A percentile compares a stretch with the other conserved stretches of the same genome.
Evolutionary conservation across 2,797 vertebrate genomes (phyloP).

Genomic region (Clarias fuscus): DNA sequence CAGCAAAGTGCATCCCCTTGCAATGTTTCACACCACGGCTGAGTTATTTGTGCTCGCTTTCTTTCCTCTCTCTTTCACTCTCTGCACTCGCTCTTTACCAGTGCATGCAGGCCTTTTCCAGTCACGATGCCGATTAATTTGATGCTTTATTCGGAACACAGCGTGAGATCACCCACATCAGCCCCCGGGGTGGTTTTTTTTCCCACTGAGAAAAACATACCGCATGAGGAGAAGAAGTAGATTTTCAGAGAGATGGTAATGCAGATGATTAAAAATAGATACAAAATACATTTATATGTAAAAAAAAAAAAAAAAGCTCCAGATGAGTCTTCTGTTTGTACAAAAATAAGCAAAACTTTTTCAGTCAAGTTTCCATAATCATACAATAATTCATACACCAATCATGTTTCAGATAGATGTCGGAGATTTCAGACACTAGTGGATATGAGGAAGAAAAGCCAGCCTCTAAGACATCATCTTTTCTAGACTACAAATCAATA

Average conservation of each 20-base stretch:
- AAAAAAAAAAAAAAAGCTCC: neutral
- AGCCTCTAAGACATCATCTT: neutral
- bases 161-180: constrained; percentile 17
- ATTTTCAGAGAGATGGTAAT: constrained; percentile 15
- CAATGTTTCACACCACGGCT: neutral
- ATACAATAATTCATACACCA: neutral
- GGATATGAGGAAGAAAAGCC: neutral
- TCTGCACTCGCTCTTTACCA: neutral
- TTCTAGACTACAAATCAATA: neutral
- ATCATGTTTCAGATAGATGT: neutral
- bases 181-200: constrained; percentile 24
- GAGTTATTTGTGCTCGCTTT: neutral
- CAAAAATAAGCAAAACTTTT: neutral
- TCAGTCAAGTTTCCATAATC: neutral
- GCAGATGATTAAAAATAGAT: constrained; percentile 29
- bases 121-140: constrained; percentile 22
- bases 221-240: neutral
- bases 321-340: neutral
- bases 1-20: neutral
- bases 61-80: neutral
- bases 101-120: neutral
- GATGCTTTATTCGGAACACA: constrained; percentile 13
- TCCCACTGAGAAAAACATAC: neutral
- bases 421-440: neutral
- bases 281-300: neutral